Base-by-base conservation (phyloP, 2,888 invertebrate genomes). In the Drosophila lutescens region DNA sequence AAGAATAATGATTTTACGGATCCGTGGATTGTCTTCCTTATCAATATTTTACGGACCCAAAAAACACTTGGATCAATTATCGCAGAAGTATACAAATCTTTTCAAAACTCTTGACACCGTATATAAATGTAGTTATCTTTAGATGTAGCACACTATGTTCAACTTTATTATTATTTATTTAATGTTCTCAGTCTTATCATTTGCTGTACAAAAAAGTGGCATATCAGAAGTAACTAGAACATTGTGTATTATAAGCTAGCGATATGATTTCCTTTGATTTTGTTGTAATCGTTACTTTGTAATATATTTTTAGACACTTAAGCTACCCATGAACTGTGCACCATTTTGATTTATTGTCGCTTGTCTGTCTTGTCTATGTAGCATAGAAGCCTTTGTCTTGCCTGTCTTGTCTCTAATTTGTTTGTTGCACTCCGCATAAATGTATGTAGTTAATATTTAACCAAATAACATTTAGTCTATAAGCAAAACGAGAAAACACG, bases 211-310 rank as follows among this genome's bases (percentile, higher is more conserved):
- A 46, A 26, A 41, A 32, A 32, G 23, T 23, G 53, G 23, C 53
- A 53, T 38, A 53, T 38, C 38, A 23, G 30, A 26, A 15, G 36
- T 17, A 36, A 40, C 40, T 43, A n/a, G 13, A 66, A 20, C 49
- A 66, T 36, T 40, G 3, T 67, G 49, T 67, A 67, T 38, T 7
- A 67, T 67, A 67, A 67, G 57, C 49, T 13, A 40, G n/a, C 40
- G 46, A 47, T 41, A 65, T 65, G 34, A 47, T 34, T 26, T 34
- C 15, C 3, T 41, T 49, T 46, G 6, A 46, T 63, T 63, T 57
- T 36, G 67, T 44, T 67, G 43, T 67, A 67, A 57, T 67, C n/a
- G n/a, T 57, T 57, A 50, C 15, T 38, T 9, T 60, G 60, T 56
- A 57, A 50, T n/a, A 57, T 67, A 57, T 34, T 57, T 32, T 13